Base-by-base conservation (phyloP, 2,797 vertebrate genomes). In the Rhabdomys pumilio region DNA sequence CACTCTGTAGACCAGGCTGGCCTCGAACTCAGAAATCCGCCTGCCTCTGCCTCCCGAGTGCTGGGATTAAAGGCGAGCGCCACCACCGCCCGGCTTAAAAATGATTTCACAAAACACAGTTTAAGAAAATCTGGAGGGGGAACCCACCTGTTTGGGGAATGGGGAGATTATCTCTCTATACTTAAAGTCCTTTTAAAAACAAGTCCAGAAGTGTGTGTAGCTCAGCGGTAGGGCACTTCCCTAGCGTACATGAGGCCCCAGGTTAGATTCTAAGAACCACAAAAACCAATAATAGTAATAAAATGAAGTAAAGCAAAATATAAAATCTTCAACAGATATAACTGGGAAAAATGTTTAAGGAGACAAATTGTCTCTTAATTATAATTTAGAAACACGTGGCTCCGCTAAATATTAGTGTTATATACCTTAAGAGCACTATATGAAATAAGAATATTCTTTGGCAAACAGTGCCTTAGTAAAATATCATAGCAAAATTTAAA, bases 401-500 rank as follows among this genome's bases (percentile, higher is more conserved):
- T 95, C 84, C n/a, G 17, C 82, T 10, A 95, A 72, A 44, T 59
- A 87, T 84, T 61, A 77, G 75, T 90, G 84, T 88, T 69, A 10
- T 14, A 89, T 59, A 50, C 2, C 29, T 95, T 93, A 93, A 93
- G 63, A 57, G 95, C 91, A 97, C 31, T 82, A 91, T 63, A 94
- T 94, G 96, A 97, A 95, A 67, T 77, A 96, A 53, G 95, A 38
- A 94, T 85, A 93, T 89, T 86, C 9, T 73, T 34, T 94, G 86
- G 91, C 93, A 97, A 91, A 98, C 98, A 97, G 90, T 95, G 89
- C 93, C 89, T 96, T 96, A 96, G 97, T 97, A 97, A 98, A 98
- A 96, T 97, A 95, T 75, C 96, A 84, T 86, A 96, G 94, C 89
- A 83, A 95, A 97, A 98, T 93, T 97, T 96, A 97, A 97, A 97